Evolutionary conservation across 2,797 vertebrate genomes (phyloP), one percentile per base, ranked within the genome.

Genomic region (Parambassis ranga): DNA sequence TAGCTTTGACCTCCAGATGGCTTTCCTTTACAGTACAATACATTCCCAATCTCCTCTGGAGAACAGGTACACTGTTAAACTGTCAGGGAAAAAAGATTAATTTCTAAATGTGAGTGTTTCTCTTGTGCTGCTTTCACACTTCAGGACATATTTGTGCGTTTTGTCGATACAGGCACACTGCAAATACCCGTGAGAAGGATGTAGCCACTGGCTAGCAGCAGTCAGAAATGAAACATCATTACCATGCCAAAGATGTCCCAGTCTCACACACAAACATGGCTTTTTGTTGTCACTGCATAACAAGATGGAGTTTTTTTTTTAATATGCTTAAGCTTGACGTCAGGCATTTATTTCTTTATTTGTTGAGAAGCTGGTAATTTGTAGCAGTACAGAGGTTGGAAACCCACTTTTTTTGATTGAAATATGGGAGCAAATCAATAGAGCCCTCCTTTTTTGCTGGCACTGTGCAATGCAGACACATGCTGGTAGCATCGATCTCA

Each of bases 401-500:
- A 74, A 69, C 37, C 77, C 61, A 49, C 56, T 71, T 71, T 85
- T 69, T 82, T 74, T 78, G 75, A 76, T 84, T 81, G 81, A 84
- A 84, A 86, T 78, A 53, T 50, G 18, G 76, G 56, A 73, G 73
- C 63, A 83, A 83, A 91, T 91, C 89, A 82, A 91, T 91, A 80
- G 24, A 71, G 70, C 58, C 72, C 70, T 85, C 66, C 69, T 79
- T 71, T n/a, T 72, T 78, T 61, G 76, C 78, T 83, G 79, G 65
- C 81, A 83, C 55, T 22, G 38, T 69, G 82, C 68, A 69, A 60
- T 68, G 79, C 82, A 82, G 82, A 80, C 83, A 84, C 83, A 86
- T 39, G 62, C 80, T 83, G 85, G 83, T 65, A 71, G 65, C 84
- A 91, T 92, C 84, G 89, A 92, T 90, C 85, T 81, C 49, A 53